Percentiles rank a stretch among this genome's conserved stretches.
Evolutionary conservation across 2,888 invertebrate species (phyloP).

Genomic region (Dastarcus helophoroides): DNA sequence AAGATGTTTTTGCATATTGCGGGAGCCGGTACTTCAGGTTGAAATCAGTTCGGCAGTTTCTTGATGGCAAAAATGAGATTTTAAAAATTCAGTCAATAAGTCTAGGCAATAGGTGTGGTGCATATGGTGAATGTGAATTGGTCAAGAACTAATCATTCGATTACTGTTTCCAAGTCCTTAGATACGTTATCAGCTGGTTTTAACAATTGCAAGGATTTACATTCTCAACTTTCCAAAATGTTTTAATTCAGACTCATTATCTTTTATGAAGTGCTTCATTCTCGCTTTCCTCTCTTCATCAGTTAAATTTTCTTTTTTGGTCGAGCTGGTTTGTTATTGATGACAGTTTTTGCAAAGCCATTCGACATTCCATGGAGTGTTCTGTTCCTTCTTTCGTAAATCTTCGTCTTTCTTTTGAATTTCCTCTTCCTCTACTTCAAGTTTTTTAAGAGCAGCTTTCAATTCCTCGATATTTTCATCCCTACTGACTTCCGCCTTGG

Average conservation of each 20-base stretch:
- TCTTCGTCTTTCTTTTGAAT: constrained; percentile 63
- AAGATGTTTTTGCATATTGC: too few species aligned
- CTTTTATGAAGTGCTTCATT: constrained; percentile 80
- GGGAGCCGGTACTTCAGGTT: too few species aligned
- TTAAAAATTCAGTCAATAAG: too few species aligned
- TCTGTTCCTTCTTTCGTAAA: constrained; percentile 60
- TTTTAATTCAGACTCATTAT: constrained; percentile 79
- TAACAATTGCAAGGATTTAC: too few species aligned
- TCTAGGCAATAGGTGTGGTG: too few species aligned
- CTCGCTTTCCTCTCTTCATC: constrained; percentile 79
- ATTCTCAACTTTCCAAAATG: constrained; percentile 83
- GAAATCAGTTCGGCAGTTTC: too few species aligned
- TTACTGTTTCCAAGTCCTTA: too few species aligned
- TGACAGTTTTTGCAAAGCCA: constrained; percentile 92
- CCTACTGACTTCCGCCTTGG: constrained; percentile 40
- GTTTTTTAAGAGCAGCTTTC: constrained; percentile 38
- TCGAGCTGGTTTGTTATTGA: constrained; percentile 62
- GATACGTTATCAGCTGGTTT: too few species aligned
- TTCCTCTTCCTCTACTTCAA: constrained; percentile 60
- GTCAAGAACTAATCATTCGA: too few species aligned
- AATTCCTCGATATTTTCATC: constrained; percentile 35
- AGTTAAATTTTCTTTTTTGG: constrained; percentile 57
- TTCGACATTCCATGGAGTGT: constrained; percentile 96
- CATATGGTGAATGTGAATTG: too few species aligned
- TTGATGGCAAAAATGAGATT: too few species aligned